Evolutionary conservation across 2,888 invertebrate species (phyloP).

Genomic region (Caenorhabditis macrosperma): DNA sequence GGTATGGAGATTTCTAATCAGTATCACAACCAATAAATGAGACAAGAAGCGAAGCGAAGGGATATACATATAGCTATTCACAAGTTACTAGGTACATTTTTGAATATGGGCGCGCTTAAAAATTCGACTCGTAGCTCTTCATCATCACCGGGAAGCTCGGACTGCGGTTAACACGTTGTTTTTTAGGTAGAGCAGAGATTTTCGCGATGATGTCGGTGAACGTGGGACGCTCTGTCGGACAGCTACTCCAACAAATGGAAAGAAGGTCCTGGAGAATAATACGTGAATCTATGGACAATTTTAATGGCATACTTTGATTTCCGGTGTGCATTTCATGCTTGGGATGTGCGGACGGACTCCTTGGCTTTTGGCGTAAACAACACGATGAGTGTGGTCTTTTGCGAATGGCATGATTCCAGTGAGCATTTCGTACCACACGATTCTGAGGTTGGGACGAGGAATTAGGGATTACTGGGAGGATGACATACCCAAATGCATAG

Average conservation of each 20-base stretch:
- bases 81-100: constrained; percentile 3
- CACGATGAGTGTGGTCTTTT: constrained; percentile 88
- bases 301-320: constrained; percentile 88
- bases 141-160: constrained; percentile 90
- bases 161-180: constrained; percentile 91
- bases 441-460: no score
- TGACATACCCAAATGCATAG: constrained; percentile 99
- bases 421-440: constrained; percentile 59
- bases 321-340: constrained; percentile 93
- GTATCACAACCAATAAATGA: no score
- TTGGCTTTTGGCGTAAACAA: constrained; percentile 97
- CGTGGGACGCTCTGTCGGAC: constrained; percentile 90
- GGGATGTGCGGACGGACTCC: constrained; percentile 96
- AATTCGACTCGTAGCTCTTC: constrained; percentile 62
- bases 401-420: constrained; percentile 82
- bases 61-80: no score
- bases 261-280: constrained; percentile 88
- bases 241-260: constrained; percentile 94
- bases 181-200: constrained; percentile 93
- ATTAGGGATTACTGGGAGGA: no score
- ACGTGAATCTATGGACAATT: neutral
- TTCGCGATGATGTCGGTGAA: constrained; percentile 89
- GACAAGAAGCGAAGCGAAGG: no score
- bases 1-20: no score
- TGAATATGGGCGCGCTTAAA: constrained; percentile 13